A percentile compares a stretch with the other conserved stretches of the same genome.
phyloP scores from a whole-genome alignment of 2,888 invertebrate species.

The Mimumesa dahlbomi region DNA sequence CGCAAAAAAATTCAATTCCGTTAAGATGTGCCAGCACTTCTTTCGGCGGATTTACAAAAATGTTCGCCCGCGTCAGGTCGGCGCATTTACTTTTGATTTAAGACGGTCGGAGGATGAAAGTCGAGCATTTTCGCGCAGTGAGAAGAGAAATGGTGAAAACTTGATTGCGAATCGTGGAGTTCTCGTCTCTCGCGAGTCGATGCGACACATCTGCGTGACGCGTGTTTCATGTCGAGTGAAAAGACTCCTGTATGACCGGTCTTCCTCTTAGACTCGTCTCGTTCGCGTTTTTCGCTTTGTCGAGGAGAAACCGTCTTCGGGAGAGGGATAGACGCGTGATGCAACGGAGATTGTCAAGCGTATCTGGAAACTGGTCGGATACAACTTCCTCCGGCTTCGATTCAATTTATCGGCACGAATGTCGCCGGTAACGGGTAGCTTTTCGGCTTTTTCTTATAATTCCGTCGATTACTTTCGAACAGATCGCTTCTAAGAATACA shows the following conservation, averaged over 20 bases:
- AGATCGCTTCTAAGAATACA: too few species aligned
- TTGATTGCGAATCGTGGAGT: slow-evolving; percentile 7
- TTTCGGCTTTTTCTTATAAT: too few species aligned
- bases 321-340: slow-evolving; percentile 31
- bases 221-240: slow-evolving; percentile 17
- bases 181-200: slow-evolving; percentile 23
- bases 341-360: slow-evolving; percentile 32
- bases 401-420: slow-evolving; percentile 20
- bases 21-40: too few species aligned
- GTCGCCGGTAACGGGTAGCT: background rate
- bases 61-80: too few species aligned
- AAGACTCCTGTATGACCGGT: slow-evolving; percentile 21
- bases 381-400: slow-evolving; percentile 19
- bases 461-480: too few species aligned
- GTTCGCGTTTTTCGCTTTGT: slow-evolving; percentile 29
- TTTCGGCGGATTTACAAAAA: too few species aligned
- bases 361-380: slow-evolving; percentile 33
- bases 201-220: slow-evolving; percentile 40
- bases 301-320: slow-evolving; percentile 30
- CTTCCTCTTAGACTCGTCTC: slow-evolving; percentile 21
- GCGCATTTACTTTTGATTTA: too few species aligned
- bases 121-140: background rate
- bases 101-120: too few species aligned
- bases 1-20: too few species aligned
- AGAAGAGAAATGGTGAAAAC: slow-evolving; percentile 24